Evolutionary conservation across 2,113 vertebrate genomes (phyloP), one percentile per base, ranked within the genome.

Genomic region (Equus quagga): DNA sequence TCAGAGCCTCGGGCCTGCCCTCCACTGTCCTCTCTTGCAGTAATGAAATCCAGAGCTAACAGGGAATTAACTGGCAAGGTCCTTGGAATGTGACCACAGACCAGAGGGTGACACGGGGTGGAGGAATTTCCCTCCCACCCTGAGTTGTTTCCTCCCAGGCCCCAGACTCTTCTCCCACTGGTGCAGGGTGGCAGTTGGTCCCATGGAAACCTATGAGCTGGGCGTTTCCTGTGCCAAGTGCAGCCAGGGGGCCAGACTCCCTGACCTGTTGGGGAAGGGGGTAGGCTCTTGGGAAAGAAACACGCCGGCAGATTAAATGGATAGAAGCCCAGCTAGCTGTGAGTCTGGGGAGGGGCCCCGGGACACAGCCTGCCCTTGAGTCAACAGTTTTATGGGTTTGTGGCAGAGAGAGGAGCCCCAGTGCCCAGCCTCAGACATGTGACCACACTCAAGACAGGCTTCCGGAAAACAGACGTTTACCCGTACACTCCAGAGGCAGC

Each of bases 41-140:
- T 8, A 0, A 28, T 51, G 12, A 24, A 70, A 67, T 64, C 51
- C 64, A 0, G 5, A 92, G 28, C 91, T 98, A 93, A 97, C n/a
- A 96, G 89, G 11, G 18, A 46, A 94, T 98, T 98, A 98, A 92
- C 95, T 97, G 97, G 73, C 91, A 56, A 0, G 0, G 92, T 65
- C 96, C 98, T 97, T 98, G 98, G 98, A 98, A 95, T 98, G 14
- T 96, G 97, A 98, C 98, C 93, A 93, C 95, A 85, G 96, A 62
- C 97, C 92, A 97, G 97, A 97, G 94, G 70, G 36, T 3, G 24
- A 41, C 1, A 0, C 4, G 19, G 76, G 33, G 46, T 87, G 26
- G 62, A 24, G 79, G 33, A 58, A 69, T 82, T 84, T 75, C 82
- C 90, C 36, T 84, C 49, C 64, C 65, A 79, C 11, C 23, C 51